These are phyloP conservation scores for Crocallis elinguaria DNA, from an alignment of 2,888 invertebrate genomes.

Conservation along the genomic window DNA sequence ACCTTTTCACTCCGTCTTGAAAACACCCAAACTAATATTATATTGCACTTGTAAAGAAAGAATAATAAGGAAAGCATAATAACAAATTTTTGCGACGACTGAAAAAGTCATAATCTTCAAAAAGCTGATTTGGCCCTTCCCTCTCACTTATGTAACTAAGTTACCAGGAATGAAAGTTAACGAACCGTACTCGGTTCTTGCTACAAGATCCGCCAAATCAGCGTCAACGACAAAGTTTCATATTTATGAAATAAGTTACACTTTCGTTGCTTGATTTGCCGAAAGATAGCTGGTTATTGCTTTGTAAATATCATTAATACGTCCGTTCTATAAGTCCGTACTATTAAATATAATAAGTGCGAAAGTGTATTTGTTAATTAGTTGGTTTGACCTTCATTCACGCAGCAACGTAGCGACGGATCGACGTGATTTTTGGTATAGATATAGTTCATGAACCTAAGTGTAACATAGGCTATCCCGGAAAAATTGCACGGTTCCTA, in stretches of 20 bases:
- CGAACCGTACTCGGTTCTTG: slow-evolving; percentile 63
- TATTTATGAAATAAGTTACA: slow-evolving; percentile 55
- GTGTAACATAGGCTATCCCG: too few species aligned
- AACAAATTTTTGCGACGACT: slow-evolving; percentile 27
- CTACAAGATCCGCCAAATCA: slow-evolving; percentile 63
- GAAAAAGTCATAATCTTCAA: slow-evolving; percentile 38
- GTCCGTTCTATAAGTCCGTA: neutral
- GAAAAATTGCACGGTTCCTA: too few species aligned
- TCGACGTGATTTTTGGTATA: too few species aligned
- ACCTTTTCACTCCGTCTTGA: too few species aligned
- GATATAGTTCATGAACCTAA: too few species aligned
- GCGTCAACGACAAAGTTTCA: slow-evolving; percentile 54
- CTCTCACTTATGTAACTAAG: slow-evolving; percentile 58
- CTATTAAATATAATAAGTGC: neutral
- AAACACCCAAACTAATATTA: too few species aligned
- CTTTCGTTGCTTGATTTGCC: slow-evolving; percentile 27
- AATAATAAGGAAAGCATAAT: too few species aligned
- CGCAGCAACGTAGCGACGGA: too few species aligned
- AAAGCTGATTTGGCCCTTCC: slow-evolving; percentile 49
- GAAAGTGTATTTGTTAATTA: too few species aligned
- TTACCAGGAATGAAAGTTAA: slow-evolving; percentile 63
- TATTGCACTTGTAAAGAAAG: too few species aligned
- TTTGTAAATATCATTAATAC: neutral
- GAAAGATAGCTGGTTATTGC: slow-evolving; percentile 17
- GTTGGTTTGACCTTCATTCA: too few species aligned